Evolutionary conservation across 2,113 vertebrate species (phyloP).

Genomic region (Ciconia boyciana): DNA sequence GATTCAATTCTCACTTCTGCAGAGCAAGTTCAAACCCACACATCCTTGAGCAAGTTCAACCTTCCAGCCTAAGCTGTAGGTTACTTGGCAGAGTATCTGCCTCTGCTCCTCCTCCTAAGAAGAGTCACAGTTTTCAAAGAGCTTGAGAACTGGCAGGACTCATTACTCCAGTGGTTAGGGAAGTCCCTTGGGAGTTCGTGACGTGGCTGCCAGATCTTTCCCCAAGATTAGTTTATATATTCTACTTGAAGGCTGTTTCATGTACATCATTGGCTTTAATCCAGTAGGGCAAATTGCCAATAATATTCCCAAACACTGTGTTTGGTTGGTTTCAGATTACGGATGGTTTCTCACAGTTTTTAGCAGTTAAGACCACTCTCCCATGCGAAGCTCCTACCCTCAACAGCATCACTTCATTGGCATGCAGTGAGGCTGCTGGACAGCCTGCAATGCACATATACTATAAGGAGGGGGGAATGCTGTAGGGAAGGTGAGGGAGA

Average conservation of each 20-base stretch:
- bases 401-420: neutral
- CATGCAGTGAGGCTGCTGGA: neutral
- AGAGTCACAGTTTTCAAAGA: neutral
- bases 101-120: neutral
- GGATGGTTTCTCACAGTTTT: neutral
- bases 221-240: neutral
- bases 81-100: neutral
- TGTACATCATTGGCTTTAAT: neutral
- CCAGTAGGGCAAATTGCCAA: fast-evolving
- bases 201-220: neutral
- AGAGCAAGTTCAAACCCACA: neutral
- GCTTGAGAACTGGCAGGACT: neutral
- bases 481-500: neutral
- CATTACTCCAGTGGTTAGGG: neutral
- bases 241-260: neutral
- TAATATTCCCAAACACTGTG: neutral
- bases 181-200: neutral
- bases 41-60: neutral
- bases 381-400: neutral
- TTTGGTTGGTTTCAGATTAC: neutral
- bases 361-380: neutral
- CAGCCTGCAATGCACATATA: neutral
- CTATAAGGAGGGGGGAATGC: neutral
- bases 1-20: neutral
- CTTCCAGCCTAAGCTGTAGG: neutral